Conservation (phyloP, 1,140 invertebrate species). For the Philotrypesis tridentata region DNA sequence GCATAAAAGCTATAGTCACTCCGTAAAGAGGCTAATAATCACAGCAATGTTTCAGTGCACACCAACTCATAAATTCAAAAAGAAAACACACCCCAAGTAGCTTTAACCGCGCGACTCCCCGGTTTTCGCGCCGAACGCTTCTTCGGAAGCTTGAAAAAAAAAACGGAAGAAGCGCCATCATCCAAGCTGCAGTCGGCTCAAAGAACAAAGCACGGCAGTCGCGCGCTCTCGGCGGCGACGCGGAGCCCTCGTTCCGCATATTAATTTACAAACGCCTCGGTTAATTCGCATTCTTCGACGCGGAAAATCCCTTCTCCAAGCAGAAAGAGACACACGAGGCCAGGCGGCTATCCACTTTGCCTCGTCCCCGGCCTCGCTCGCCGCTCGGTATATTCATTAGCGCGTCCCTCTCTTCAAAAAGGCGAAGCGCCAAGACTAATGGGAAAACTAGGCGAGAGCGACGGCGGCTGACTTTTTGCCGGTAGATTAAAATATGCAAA, state of each 20-base stretch:
- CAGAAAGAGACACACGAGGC: background rate
- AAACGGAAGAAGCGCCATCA: conserved; percentile 2
- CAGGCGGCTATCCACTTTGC: background rate
- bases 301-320: background rate
- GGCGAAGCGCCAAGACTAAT: conserved; percentile 51
- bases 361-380: no score
- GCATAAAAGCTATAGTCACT: no score
- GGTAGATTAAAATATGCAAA: conserved; percentile 66
- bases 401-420: background rate
- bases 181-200: background rate
- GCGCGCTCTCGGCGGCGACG: no score
- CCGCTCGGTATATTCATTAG: background rate
- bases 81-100: no score
- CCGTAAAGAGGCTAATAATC: no score
- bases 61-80: background rate
- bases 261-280: conserved; percentile 3
- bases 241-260: conserved; percentile 5
- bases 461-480: conserved; percentile 62
- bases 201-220: background rate
- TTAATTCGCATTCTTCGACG: background rate
- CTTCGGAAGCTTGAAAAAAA: background rate
- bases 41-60: no score
- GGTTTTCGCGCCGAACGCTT: background rate
- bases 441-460: conserved; percentile 55
- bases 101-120: background rate